phyloP scores from a whole-genome alignment of 2,797 vertebrate genomes.

The Cyclura pinguis region DNA sequence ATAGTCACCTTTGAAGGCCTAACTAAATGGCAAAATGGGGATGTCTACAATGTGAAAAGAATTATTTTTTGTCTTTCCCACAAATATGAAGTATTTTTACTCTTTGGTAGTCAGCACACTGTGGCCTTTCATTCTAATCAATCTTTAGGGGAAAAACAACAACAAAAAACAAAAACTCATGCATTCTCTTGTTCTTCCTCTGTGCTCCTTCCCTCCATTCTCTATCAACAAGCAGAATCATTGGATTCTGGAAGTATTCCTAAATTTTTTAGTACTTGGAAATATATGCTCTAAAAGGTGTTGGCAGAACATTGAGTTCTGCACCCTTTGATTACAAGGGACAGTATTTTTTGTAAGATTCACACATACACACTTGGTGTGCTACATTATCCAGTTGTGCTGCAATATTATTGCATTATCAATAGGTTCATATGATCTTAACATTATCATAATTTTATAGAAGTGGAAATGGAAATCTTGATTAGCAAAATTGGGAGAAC shows the following conservation, averaged over 20 bases:
- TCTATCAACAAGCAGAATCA: not conserved
- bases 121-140: not conserved
- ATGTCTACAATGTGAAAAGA: not conserved
- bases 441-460: not conserved
- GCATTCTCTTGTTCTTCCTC: not conserved
- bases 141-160: not conserved
- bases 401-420: not conserved
- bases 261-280: conserved; percentile 33
- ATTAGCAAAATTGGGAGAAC: not conserved
- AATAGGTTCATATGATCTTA: not conserved
- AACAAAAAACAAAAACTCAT: not conserved
- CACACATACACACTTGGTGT: not conserved
- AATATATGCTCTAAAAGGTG: conserved; percentile 23
- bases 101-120: not conserved
- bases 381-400: conserved; percentile 10
- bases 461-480: conserved; percentile 9
- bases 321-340: conserved; percentile 12
- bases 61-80: not conserved
- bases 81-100: not conserved
- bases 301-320: conserved; percentile 41
- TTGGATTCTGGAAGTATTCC: conserved; percentile 1
- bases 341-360: conserved; percentile 15
- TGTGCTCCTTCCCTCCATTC: not conserved
- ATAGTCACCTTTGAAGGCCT: not conserved
- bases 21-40: not conserved